These are phyloP conservation scores for Liopterus haemorrhoidalis DNA, from an alignment of 2,888 invertebrate species.

Conservation along the genomic window DNA sequence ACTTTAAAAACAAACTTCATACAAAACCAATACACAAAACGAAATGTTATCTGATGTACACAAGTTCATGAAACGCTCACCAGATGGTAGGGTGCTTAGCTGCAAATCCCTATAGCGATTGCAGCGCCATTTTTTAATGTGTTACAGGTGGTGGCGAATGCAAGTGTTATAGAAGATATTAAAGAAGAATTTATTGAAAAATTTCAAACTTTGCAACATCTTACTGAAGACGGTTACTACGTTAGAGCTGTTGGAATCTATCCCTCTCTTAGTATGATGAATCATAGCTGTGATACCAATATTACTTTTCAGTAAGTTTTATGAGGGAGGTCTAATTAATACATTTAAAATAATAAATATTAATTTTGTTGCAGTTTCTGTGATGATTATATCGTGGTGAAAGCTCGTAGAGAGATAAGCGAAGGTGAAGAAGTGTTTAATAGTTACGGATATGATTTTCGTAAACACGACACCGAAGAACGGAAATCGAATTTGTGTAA, in stretches of 20 bases:
- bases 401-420: conserved; percentile 58
- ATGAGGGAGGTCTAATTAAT: conserved; percentile 6
- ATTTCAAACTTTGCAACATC: conserved; percentile 33
- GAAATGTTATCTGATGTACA: too few species aligned
- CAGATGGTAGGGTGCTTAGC: too few species aligned
- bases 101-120: too few species aligned
- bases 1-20: too few species aligned
- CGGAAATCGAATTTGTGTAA: conserved; percentile 58
- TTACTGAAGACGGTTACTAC: conserved; percentile 45
- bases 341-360: conserved; percentile 10
- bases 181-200: conserved; percentile 19
- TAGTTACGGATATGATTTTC: conserved; percentile 77
- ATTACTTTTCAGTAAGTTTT: conserved; percentile 62
- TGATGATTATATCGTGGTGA: conserved; percentile 63
- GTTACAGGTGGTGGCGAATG: conserved; percentile 22
- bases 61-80: too few species aligned
- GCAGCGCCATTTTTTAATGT: conserved; percentile 7
- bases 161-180: conserved; percentile 34
- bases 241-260: conserved; percentile 71
- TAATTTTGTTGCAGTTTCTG: conserved; percentile 55
- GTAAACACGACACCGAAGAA: conserved; percentile 54
- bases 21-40: too few species aligned
- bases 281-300: conserved; percentile 85
- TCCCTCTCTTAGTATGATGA: conserved; percentile 83
- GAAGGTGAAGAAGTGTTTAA: conserved; percentile 70